These are phyloP conservation scores for Enteromius treurensis DNA, from an alignment of 2,797 vertebrate species.

Conservation along the genomic window DNA sequence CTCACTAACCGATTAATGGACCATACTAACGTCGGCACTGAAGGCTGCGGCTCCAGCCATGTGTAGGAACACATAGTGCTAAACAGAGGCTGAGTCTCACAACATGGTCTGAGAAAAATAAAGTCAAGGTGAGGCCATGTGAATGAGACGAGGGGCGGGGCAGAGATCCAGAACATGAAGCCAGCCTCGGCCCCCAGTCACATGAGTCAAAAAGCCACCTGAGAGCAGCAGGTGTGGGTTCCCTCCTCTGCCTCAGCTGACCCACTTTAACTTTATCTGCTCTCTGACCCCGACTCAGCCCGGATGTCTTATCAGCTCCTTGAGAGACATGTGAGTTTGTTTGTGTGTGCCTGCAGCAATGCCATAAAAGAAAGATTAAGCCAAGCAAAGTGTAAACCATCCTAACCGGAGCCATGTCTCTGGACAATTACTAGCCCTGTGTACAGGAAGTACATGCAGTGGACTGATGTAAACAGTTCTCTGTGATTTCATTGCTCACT, in stretches of 20 bases:
- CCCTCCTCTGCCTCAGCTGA: slow-evolving; percentile 32
- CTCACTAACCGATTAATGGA: not conserved
- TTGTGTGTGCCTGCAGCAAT: not conserved
- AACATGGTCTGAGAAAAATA: too few species aligned
- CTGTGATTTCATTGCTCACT: too few species aligned
- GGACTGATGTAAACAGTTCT: not conserved
- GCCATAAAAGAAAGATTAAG: slow-evolving; percentile 28
- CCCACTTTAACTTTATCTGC: slow-evolving; percentile 35
- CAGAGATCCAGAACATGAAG: slow-evolving; percentile 16
- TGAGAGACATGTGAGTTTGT: slow-evolving; percentile 9
- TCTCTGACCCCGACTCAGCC: slow-evolving; percentile 24
- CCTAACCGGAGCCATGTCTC: not conserved
- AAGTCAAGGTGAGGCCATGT: not conserved
- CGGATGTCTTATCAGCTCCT: slow-evolving; percentile 23
- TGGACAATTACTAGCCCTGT: not conserved
- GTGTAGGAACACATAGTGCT: not conserved
- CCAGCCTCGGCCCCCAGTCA: slow-evolving; percentile 14
- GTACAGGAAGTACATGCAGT: not conserved
- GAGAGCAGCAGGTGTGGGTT: slow-evolving; percentile 36
- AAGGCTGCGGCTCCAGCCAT: not conserved
- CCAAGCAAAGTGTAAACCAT: slow-evolving; percentile 2
- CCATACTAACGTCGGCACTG: not conserved
- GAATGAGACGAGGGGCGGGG: not conserved
- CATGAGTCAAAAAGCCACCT: slow-evolving; percentile 33
- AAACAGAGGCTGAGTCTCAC: too few species aligned